Evolutionary conservation across 2,888 invertebrate genomes (phyloP).

Genomic region (Drosophila monieri): DNA sequence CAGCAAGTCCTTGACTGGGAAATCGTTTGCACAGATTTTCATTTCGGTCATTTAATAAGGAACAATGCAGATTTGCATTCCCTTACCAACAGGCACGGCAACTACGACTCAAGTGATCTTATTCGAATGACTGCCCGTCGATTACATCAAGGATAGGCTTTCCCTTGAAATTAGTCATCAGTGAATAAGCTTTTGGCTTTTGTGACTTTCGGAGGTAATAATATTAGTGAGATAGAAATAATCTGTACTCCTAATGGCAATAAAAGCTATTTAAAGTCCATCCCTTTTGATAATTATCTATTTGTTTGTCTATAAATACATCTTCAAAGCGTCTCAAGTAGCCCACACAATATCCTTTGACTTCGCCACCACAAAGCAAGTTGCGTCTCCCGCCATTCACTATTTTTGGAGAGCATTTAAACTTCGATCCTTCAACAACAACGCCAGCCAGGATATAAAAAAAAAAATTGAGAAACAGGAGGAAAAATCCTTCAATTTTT

Average conservation of each 20-base stretch:
- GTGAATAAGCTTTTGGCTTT: neutral
- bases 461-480: slow-evolving; percentile 11
- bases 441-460: neutral
- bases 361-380: slow-evolving; percentile 4
- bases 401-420: slow-evolving; percentile 43
- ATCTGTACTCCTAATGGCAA: neutral
- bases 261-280: neutral
- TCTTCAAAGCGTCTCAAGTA: slow-evolving; percentile 10
- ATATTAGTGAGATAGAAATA: neutral
- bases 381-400: slow-evolving; percentile 9
- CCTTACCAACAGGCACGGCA: slow-evolving; percentile 5
- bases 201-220: neutral
- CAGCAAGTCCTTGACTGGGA: slow-evolving; percentile 16
- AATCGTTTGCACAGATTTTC: slow-evolving; percentile 18
- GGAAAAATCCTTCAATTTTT: slow-evolving; percentile 56
- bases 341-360: neutral
- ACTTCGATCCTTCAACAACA: slow-evolving; percentile 37
- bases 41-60: slow-evolving; percentile 15
- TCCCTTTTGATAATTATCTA: neutral
- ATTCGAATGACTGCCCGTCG: neutral
- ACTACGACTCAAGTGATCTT: neutral
- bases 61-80: slow-evolving; percentile 32
- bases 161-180: neutral
- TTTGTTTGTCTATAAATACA: neutral
- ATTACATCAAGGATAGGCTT: neutral